These are phyloP conservation scores for Lepus europaeus DNA, from an alignment of 2,113 vertebrate species.

Conservation along the genomic window DNA sequence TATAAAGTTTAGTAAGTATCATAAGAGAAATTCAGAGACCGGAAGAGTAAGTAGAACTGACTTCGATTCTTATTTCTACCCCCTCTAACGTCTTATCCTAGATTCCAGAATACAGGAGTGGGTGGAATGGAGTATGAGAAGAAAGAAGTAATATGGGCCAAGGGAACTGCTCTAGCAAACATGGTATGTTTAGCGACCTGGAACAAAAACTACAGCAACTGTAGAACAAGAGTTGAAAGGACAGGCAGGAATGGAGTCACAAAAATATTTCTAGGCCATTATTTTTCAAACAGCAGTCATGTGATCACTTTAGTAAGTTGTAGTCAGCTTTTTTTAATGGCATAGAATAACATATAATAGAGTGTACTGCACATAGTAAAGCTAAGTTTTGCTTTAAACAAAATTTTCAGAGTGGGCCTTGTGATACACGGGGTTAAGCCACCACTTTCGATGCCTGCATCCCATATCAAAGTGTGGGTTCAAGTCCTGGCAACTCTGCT, in stretches of 20 bases:
- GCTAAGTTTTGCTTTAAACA: neutral
- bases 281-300: neutral
- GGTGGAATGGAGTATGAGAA: neutral
- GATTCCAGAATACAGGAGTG: neutral
- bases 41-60: neutral
- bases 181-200: neutral
- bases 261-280: neutral
- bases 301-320: neutral
- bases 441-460: no score
- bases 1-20: neutral
- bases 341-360: neutral
- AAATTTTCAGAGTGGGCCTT: no score
- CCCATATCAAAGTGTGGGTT: no score
- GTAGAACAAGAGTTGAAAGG: neutral
- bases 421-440: no score
- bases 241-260: neutral
- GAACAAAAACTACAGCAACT: neutral
- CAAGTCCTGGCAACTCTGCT: no score
- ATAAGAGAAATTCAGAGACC: neutral
- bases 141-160: neutral
- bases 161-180: neutral
- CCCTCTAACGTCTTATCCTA: neutral
- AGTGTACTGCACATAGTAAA: neutral
- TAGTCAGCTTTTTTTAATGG: conserved; percentile 2
- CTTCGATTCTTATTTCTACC: conserved; percentile 22